These are phyloP conservation scores for Sapayoa aenigma DNA, from an alignment of 2,113 vertebrate species.

Conservation along the genomic window DNA sequence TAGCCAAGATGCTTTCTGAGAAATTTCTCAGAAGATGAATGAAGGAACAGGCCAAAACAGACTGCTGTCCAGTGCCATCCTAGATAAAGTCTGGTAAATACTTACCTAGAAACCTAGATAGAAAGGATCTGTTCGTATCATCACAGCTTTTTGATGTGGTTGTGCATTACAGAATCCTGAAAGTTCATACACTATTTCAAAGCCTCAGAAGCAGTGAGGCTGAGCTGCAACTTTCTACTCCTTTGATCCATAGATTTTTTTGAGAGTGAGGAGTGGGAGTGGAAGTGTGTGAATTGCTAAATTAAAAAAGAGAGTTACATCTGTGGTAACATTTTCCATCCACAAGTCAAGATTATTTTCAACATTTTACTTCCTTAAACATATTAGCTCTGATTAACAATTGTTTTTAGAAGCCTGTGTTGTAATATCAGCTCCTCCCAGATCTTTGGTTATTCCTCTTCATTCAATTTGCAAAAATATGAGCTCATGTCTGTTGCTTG, in stretches of 20 bases:
- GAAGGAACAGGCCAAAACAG: slow-evolving; percentile 18
- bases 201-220: neutral
- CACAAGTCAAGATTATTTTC: neutral
- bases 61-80: neutral
- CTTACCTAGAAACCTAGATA: neutral
- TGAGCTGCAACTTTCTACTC: neutral
- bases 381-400: neutral
- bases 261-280: neutral
- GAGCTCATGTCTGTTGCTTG: neutral
- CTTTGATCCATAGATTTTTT: neutral
- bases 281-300: neutral
- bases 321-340: neutral
- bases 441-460: neutral
- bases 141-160: neutral
- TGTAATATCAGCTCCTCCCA: neutral
- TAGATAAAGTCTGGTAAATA: neutral
- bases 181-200: neutral
- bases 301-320: neutral
- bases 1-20: neutral
- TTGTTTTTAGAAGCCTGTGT: neutral
- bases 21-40: neutral
- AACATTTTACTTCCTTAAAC: neutral
- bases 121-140: neutral
- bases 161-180: neutral
- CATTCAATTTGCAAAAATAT: neutral